Evolutionary conservation across 2,888 invertebrate genomes (phyloP).

Genomic region (Maniola hyperantus): DNA sequence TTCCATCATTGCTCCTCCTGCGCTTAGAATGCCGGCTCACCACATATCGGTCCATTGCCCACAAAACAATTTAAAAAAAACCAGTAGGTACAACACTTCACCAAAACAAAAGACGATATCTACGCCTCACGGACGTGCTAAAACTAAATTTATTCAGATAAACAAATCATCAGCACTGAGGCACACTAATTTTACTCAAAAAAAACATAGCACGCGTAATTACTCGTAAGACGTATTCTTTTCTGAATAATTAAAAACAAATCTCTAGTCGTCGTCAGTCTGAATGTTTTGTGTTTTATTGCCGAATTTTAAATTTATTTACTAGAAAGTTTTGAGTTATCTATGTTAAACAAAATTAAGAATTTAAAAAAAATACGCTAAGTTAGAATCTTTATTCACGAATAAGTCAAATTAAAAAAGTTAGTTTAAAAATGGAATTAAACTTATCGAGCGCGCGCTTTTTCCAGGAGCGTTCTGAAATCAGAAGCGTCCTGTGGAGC

Average conservation of each 20-base stretch:
- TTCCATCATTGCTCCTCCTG: slow-evolving; percentile 62
- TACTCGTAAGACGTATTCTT: slow-evolving; percentile 60
- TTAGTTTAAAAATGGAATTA: slow-evolving; percentile 44
- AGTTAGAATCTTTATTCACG: not conserved
- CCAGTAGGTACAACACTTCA: slow-evolving; percentile 28
- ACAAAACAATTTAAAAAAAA: slow-evolving; percentile 31
- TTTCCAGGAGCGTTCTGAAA: slow-evolving; percentile 39
- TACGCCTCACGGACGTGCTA: slow-evolving; percentile 52
- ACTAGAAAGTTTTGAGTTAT: slow-evolving; percentile 57
- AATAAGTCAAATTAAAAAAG: not conserved
- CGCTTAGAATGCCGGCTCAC: slow-evolving; percentile 71
- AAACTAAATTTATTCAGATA: slow-evolving; percentile 56
- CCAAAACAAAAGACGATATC: slow-evolving; percentile 48
- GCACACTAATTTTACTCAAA: slow-evolving; percentile 63
- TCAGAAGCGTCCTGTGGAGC: slow-evolving; percentile 58
- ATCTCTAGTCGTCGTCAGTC: slow-evolving; percentile 15
- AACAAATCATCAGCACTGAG: slow-evolving; percentile 57
- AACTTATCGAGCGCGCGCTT: slow-evolving; percentile 40
- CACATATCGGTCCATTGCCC: slow-evolving; percentile 68
- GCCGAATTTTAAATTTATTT: slow-evolving; percentile 9
- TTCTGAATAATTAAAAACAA: slow-evolving; percentile 50
- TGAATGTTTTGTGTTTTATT: slow-evolving; percentile 9
- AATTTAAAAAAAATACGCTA: not conserved
- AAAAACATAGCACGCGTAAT: slow-evolving; percentile 65
- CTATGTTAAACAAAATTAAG: slow-evolving; percentile 38